Evolutionary conservation across 2,797 vertebrate genomes (phyloP).

Genomic region (Odontamblyopus rebecca): DNA sequence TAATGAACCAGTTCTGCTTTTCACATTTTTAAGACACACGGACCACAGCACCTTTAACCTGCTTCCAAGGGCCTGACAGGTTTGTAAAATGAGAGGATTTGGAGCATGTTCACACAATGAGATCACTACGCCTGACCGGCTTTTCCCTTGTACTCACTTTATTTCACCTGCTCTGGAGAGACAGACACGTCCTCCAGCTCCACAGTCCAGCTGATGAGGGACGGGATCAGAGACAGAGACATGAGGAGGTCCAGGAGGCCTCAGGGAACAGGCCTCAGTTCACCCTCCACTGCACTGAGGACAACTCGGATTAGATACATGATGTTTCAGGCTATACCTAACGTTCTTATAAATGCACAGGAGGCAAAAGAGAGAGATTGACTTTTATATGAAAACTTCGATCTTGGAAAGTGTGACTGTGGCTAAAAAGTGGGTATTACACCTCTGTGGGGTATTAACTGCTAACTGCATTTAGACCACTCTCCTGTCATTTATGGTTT

Average conservation of each 20-base stretch:
- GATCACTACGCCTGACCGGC: not conserved
- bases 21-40: no score
- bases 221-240: conserved; percentile 3
- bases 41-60: no score
- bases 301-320: not conserved
- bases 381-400: not conserved
- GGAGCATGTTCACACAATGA: no score
- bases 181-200: not conserved
- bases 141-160: conserved; percentile 12
- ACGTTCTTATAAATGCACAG: conserved; percentile 20
- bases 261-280: conserved; percentile 3
- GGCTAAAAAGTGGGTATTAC: no score
- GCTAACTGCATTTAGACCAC: no score
- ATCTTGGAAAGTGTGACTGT: no score
- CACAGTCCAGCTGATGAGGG: no score
- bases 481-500: no score
- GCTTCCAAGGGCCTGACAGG: no score
- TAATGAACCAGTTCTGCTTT: no score
- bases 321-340: conserved; percentile 2
- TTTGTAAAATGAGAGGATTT: no score
- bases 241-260: conserved; percentile 25
- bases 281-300: not conserved
- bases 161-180: conserved; percentile 38
- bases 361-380: conserved; percentile 21
- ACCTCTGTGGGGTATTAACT: no score